phyloP scores from a whole-genome alignment of 2,888 invertebrate species.

The Drosophila niveifrons region DNA sequence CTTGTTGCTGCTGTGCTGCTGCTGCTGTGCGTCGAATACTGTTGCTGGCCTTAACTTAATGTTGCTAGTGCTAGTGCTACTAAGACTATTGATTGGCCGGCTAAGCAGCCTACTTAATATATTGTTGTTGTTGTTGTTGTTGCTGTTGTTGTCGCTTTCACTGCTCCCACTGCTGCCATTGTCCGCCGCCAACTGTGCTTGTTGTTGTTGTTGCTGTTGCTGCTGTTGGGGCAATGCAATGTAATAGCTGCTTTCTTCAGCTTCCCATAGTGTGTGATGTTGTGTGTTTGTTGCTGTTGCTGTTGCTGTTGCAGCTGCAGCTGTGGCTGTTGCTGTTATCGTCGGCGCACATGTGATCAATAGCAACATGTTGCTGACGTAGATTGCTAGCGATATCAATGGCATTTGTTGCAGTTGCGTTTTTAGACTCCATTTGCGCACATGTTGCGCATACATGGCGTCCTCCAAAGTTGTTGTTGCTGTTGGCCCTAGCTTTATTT shows the following conservation, averaged over 20 bases:
- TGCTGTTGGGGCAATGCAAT: slow-evolving; percentile 59
- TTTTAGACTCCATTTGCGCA: slow-evolving; percentile 86
- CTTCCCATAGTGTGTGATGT: slow-evolving; percentile 43
- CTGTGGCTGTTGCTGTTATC: slow-evolving; percentile 76
- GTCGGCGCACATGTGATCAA: slow-evolving; percentile 83
- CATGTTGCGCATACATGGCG: slow-evolving; percentile 86
- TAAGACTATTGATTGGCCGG: slow-evolving; percentile 69
- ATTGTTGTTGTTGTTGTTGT: slow-evolving; percentile 68
- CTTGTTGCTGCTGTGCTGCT: slow-evolving; percentile 76
- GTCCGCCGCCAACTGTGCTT: slow-evolving; percentile 37
- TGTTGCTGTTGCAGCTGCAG: slow-evolving; percentile 51
- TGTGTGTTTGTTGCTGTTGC: slow-evolving; percentile 48
- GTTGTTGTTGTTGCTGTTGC: slow-evolving; percentile 39
- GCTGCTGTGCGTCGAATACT: slow-evolving; percentile 75
- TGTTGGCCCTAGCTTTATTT: slow-evolving; percentile 75
- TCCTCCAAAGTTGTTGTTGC: slow-evolving; percentile 81
- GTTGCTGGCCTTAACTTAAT: slow-evolving; percentile 80
- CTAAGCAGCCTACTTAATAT: slow-evolving; percentile 79
- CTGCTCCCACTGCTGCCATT: slow-evolving; percentile 69
- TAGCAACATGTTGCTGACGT: slow-evolving; percentile 84
- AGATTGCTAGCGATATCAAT: slow-evolving; percentile 85
- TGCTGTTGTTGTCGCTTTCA: slow-evolving; percentile 48
- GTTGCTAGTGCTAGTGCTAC: slow-evolving; percentile 69
- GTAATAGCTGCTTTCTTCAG: slow-evolving; percentile 61
- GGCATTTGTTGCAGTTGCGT: slow-evolving; percentile 86